These are phyloP conservation scores for Allophyes oxyacanthae DNA, from an alignment of 2,888 invertebrate genomes.

Conservation along the genomic window DNA sequence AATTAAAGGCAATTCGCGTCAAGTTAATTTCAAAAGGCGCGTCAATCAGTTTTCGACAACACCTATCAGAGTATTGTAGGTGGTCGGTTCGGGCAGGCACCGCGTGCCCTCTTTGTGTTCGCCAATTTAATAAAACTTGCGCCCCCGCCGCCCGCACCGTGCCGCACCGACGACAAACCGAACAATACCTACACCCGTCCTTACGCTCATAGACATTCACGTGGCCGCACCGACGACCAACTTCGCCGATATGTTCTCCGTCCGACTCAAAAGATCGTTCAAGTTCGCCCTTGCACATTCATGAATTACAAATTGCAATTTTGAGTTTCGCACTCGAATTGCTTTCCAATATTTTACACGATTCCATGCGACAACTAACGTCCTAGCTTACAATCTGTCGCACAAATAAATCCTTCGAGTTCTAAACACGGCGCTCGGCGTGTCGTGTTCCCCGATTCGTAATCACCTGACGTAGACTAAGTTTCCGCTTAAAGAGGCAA, in stretches of 20 bases:
- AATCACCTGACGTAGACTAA: conserved; percentile 77
- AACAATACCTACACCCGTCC: conserved; percentile 62
- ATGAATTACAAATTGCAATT: conserved; percentile 72
- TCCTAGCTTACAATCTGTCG: conserved; percentile 69
- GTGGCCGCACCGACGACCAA: conserved; percentile 63
- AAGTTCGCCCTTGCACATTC: conserved; percentile 68
- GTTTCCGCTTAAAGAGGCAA: conserved; percentile 79
- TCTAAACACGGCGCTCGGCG: conserved; percentile 60
- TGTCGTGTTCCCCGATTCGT: conserved; percentile 61
- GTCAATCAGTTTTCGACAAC: conserved; percentile 79
- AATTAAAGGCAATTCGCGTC: conserved; percentile 79
- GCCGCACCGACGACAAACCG: conserved; percentile 52
- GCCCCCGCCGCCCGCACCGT: conserved; percentile 33
- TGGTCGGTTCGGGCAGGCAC: conserved; percentile 39
- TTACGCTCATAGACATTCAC: conserved; percentile 60
- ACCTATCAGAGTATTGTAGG: conserved; percentile 67
- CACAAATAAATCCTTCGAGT: conserved; percentile 70
- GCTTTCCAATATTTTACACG: conserved; percentile 70
- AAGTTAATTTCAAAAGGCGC: conserved; percentile 76
- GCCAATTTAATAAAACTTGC: conserved; percentile 68
- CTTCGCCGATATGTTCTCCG: conserved; percentile 64
- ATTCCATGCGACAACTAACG: conserved; percentile 64
- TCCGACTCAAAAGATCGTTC: conserved; percentile 66
- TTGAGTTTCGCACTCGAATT: conserved; percentile 68
- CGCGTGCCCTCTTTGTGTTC: conserved; percentile 55